A percentile compares a stretch with the other conserved stretches of the same genome.
phyloP scores from a whole-genome alignment of 2,888 invertebrate genomes.

The Fissipunctia ypsillon region DNA sequence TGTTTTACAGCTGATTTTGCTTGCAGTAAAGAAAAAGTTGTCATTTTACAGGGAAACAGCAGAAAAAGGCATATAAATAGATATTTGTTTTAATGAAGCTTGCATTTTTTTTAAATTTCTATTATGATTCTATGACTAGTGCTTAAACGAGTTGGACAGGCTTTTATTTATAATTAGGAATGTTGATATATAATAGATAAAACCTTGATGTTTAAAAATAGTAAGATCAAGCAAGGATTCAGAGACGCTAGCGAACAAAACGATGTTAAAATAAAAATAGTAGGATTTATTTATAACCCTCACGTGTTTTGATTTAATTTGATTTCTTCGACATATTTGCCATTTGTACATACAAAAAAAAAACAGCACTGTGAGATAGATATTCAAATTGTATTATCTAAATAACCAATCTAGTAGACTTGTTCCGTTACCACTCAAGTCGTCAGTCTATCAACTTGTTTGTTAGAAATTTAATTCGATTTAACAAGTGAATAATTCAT shows the following conservation, averaged over 20 bases:
- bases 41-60: not conserved
- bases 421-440: not conserved
- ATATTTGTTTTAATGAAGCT: not conserved
- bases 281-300: not conserved
- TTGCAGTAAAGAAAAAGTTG: not conserved
- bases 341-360: not conserved
- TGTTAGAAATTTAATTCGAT: not conserved
- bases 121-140: not conserved
- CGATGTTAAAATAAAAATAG: conserved; percentile 2
- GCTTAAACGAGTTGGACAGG: conserved; percentile 1
- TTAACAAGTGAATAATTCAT: not conserved
- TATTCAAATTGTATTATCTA: not conserved
- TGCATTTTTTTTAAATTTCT: not conserved
- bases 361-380: not conserved
- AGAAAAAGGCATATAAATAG: not conserved
- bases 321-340: not conserved
- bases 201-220: conserved; percentile 10
- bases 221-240: not conserved
- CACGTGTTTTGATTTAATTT: conserved; percentile 20
- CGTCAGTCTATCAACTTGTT: too few species aligned
- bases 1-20: not conserved
- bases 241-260: too few species aligned
- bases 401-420: not conserved
- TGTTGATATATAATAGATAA: not conserved
- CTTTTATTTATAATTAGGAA: not conserved